Evolutionary conservation across 2,113 vertebrate species (phyloP).

Genomic region (Myiopsitta monachus): DNA sequence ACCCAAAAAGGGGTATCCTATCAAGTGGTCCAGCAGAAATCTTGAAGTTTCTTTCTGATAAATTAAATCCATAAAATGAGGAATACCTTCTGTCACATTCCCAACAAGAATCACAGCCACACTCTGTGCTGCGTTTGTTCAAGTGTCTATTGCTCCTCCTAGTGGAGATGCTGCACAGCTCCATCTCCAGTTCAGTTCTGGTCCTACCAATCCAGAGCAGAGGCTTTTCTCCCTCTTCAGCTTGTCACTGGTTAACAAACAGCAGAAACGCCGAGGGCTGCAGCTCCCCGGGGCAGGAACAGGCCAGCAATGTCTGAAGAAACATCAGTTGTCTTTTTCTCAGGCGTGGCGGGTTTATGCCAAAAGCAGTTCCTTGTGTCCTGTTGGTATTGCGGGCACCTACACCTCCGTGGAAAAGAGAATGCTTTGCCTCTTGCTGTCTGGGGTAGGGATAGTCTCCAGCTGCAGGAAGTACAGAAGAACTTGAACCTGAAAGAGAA

Average conservation of each 20-base stretch:
- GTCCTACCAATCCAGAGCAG: not conserved
- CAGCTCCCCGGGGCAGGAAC: not conserved
- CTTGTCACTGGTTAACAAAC: not conserved
- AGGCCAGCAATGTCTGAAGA: not conserved
- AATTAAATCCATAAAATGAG: conserved; percentile 58
- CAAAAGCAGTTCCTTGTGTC: conserved; percentile 2
- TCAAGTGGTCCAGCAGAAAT: conserved; percentile 60
- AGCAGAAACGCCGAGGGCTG: not conserved
- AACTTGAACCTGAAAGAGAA: conserved; percentile 88
- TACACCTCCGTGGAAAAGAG: conserved; percentile 98
- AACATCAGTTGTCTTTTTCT: not conserved
- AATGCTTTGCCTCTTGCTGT: conserved; percentile 97
- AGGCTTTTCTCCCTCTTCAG: not conserved
- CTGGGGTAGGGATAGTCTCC: conserved; percentile 93
- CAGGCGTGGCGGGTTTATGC: not conserved
- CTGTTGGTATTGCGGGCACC: not conserved
- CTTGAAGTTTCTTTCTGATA: conserved; percentile 51
- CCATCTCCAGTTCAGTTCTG: not conserved
- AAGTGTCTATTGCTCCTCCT: conserved; percentile 56
- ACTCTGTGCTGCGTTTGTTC: not conserved
- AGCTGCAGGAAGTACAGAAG: conserved; percentile 96
- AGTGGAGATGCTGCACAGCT: conserved; percentile 28
- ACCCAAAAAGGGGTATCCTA: conserved; percentile 25
- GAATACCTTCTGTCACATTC: conserved; percentile 57
- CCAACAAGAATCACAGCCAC: conserved; percentile 23